These are phyloP conservation scores for Manis javanica DNA, from an alignment of 2,797 vertebrate genomes.

Conservation along the genomic window DNA sequence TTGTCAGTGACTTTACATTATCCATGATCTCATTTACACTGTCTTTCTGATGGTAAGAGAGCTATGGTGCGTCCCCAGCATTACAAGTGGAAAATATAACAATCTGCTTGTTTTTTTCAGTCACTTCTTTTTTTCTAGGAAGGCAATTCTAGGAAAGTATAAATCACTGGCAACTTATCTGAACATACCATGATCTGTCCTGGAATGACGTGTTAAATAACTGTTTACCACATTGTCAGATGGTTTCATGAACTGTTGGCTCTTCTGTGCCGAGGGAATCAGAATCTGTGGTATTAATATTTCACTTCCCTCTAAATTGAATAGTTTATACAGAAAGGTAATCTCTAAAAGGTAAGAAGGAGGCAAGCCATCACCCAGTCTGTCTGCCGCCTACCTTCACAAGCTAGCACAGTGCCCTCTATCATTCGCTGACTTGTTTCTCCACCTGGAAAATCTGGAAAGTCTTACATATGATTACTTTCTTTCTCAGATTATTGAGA, in stretches of 20 bases:
- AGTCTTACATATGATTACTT: neutral
- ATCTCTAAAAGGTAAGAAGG: neutral
- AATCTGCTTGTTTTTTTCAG: neutral
- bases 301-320: neutral
- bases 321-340: neutral
- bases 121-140: neutral
- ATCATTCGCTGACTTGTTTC: neutral
- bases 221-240: neutral
- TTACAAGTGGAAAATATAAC: neutral
- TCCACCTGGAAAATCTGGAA: neutral
- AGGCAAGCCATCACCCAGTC: neutral
- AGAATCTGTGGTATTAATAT: neutral
- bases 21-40: neutral
- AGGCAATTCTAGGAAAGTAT: neutral
- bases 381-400: neutral
- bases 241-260: neutral
- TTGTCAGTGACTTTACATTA: neutral
- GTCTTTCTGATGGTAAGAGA: neutral
- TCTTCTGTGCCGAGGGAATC: neutral
- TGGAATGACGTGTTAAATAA: neutral
- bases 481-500: neutral
- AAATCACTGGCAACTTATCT: neutral
- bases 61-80: neutral
- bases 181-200: neutral
- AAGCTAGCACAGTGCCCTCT: neutral